Evolutionary conservation across 64 coral and sea anemone genomes (phyloP).

Genomic region (Exaiptasia diaphana): DNA sequence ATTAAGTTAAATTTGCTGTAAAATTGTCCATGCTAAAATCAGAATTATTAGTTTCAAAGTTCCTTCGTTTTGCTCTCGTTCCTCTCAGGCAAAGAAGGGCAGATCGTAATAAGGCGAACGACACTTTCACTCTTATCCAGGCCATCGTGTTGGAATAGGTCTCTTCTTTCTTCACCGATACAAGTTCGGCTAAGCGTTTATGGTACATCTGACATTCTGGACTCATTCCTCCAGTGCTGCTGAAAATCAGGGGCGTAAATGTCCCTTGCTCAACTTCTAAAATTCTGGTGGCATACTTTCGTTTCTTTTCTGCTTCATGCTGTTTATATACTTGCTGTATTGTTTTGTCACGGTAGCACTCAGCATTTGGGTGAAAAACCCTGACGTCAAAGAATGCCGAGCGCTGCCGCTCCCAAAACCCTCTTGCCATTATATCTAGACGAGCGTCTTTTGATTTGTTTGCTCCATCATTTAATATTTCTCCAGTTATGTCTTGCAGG

Average conservation of each 20-base stretch:
- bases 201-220: slow-evolving; percentile 39
- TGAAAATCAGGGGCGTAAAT: slow-evolving; percentile 29
- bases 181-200: slow-evolving; percentile 39
- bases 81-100: slow-evolving; percentile 13
- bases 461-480: not conserved
- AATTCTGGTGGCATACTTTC: too few relatives aligned
- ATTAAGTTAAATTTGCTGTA: too few relatives aligned
- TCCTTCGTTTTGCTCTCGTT: not conserved
- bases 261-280: slow-evolving; percentile 1
- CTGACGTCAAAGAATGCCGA: slow-evolving; percentile 11
- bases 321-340: not conserved
- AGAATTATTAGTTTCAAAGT: too few relatives aligned
- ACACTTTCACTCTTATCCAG: slow-evolving; percentile 43
- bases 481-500: too few relatives aligned
- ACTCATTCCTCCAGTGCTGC: slow-evolving; percentile 50
- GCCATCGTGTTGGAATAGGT: slow-evolving; percentile 34
- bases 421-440: too few relatives aligned
- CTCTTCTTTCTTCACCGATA: slow-evolving; percentile 61
- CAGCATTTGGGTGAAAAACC: slow-evolving; percentile 17
- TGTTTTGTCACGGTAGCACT: slow-evolving; percentile 1
- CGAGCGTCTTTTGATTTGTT: slow-evolving; percentile 22
- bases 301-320: too few relatives aligned
- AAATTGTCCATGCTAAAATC: too few relatives aligned
- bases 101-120: not conserved
- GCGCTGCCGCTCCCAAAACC: slow-evolving; percentile 14